phyloP scores from a whole-genome alignment of 1,140 invertebrate species.

The Oedothorax gibbosus region DNA sequence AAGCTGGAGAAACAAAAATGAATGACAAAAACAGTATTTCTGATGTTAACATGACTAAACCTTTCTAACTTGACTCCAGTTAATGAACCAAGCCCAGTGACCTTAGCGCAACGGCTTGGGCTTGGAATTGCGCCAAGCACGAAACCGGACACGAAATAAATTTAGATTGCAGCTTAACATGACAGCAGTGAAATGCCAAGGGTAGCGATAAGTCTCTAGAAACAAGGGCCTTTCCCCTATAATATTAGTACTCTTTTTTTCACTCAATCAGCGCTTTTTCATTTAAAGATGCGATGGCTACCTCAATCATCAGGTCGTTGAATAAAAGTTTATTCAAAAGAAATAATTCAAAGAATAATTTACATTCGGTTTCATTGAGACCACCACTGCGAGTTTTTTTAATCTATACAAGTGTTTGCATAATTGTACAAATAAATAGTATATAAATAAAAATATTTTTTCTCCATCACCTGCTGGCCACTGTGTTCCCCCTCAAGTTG shows the following conservation, averaged over 20 bases:
- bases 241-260: not conserved
- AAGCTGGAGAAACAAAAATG: constrained; percentile 77
- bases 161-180: too few relatives aligned
- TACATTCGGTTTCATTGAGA: not conserved
- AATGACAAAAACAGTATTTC: not conserved
- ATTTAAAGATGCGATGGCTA: not conserved
- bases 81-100: not conserved
- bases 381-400: not conserved
- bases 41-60: not conserved
- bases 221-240: too few relatives aligned
- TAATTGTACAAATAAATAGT: not conserved
- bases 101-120: not conserved
- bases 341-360: not conserved
- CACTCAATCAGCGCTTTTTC: not conserved
- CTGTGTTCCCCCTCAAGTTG: constrained; percentile 89
- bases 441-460: constrained; percentile 14
- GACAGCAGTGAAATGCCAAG: too few relatives aligned
- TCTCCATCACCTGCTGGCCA: constrained; percentile 87
- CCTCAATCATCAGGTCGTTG: not conserved
- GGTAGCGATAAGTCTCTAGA: too few relatives aligned
- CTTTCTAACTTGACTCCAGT: not conserved
- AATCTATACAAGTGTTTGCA: not conserved
- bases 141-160: not conserved
- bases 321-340: not conserved
- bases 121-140: not conserved